Conservation (phyloP, 2,888 invertebrate species). For the Stramonita haemastoma region DNA sequence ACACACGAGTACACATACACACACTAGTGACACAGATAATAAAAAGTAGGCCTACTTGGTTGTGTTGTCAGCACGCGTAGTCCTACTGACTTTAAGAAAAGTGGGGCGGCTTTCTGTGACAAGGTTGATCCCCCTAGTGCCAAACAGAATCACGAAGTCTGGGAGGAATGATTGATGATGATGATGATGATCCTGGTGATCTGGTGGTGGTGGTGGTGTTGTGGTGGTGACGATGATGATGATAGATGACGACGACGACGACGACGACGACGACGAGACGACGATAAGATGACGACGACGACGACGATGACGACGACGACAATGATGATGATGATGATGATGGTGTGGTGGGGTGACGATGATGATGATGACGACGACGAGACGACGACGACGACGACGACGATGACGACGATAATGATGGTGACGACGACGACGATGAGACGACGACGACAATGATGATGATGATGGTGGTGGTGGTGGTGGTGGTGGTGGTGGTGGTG, state of each 20-base stretch:
- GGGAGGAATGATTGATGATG: neutral
- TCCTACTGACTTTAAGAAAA: too few relatives aligned
- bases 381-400: neutral
- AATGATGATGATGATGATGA: neutral
- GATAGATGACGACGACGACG: neutral
- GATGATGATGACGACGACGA: neutral
- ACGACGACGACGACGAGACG: neutral
- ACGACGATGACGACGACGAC: neutral
- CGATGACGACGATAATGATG: neutral
- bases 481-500: neutral
- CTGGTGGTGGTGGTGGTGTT: neutral
- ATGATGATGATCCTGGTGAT: neutral
- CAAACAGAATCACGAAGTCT: too few relatives aligned
- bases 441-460: neutral
- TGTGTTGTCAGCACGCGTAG: too few relatives aligned
- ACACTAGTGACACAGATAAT: too few relatives aligned
- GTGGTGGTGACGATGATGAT: neutral
- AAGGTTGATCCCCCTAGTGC: too few relatives aligned
- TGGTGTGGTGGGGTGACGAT: neutral
- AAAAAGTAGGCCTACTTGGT: too few relatives aligned
- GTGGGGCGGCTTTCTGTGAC: too few relatives aligned
- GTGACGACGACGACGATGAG: neutral
- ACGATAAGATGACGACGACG: too few relatives aligned
- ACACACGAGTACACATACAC: too few relatives aligned
- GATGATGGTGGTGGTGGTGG: neutral